These are phyloP conservation scores for Calephelis nemesis DNA, from an alignment of 1,140 invertebrate genomes.

Conservation along the genomic window DNA sequence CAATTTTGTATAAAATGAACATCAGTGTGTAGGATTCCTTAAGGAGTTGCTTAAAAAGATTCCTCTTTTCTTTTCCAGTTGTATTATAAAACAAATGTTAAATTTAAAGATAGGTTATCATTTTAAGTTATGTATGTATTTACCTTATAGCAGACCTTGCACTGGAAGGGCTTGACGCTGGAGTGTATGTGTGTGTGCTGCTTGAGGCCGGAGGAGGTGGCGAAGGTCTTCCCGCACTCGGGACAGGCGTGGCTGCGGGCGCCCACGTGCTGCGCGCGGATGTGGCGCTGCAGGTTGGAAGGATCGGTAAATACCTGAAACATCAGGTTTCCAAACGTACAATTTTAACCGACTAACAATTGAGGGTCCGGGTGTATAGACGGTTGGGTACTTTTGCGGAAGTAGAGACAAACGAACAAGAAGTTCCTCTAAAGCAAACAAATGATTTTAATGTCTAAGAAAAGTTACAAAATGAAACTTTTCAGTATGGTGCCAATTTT, in stretches of 20 bases:
- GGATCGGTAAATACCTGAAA: conserved; percentile 95
- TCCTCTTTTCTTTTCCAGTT: too few relatives aligned
- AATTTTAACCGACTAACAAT: conserved; percentile 25
- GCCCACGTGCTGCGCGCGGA: conserved; percentile 94
- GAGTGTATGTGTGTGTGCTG: conserved; percentile 99
- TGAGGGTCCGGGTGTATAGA: background rate
- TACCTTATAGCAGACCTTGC: conserved; percentile 92
- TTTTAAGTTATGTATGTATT: conserved; percentile 27
- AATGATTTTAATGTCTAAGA: too few relatives aligned
- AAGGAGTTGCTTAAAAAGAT: too few relatives aligned
- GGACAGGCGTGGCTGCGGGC: conserved; percentile 96
- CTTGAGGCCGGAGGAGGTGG: conserved; percentile 97
- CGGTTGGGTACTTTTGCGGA: background rate
- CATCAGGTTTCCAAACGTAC: conserved; percentile 69
- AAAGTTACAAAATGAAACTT: too few relatives aligned
- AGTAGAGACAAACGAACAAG: too few relatives aligned
- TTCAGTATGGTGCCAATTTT: too few relatives aligned
- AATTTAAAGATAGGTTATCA: too few relatives aligned
- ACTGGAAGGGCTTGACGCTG: conserved; percentile 98
- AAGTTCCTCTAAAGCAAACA: too few relatives aligned
- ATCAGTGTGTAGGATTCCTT: too few relatives aligned
- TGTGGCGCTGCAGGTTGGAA: conserved; percentile 97
- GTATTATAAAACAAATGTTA: too few relatives aligned
- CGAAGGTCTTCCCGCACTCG: conserved; percentile 99
- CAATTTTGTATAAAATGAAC: too few relatives aligned